Evolutionary conservation across 2,888 invertebrate genomes (phyloP).

Genomic region (Coelinius sp.): DNA sequence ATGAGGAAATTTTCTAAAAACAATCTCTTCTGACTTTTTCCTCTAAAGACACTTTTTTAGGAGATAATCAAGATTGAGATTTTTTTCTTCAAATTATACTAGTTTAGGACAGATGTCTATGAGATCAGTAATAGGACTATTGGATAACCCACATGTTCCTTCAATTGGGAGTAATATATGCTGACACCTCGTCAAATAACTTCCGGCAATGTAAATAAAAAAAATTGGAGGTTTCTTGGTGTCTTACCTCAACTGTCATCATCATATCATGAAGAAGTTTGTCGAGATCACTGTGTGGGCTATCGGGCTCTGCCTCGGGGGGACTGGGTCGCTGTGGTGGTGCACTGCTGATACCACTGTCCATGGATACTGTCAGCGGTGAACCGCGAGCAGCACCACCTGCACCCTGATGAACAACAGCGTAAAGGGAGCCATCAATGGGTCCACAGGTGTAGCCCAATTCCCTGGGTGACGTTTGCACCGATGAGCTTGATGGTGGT

Average conservation of each 20-base stretch:
- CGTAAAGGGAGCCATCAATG: conserved; percentile 92
- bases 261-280: conserved; percentile 89
- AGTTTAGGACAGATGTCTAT: conserved; percentile 35
- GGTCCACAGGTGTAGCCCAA: conserved; percentile 84
- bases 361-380: conserved; percentile 89
- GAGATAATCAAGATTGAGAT: background rate
- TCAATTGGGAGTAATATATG: conserved; percentile 21
- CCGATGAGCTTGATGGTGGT: conserved; percentile 70
- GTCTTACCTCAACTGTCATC: conserved; percentile 87
- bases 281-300: conserved; percentile 81
- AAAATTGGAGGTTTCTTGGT: conserved; percentile 54
- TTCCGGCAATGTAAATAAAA: background rate
- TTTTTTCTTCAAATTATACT: conserved; percentile 1
- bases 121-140: conserved; percentile 25
- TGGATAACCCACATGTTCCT: background rate
- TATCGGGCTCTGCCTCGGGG: conserved; percentile 61
- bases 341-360: conserved; percentile 88
- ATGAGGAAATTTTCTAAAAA: too few species aligned
- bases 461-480: conserved; percentile 69
- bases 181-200: background rate
- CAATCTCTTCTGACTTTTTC: too few species aligned
- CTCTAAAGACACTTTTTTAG: too few species aligned
- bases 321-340: conserved; percentile 68
- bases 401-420: conserved; percentile 71
- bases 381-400: conserved; percentile 75